Percentiles rank a stretch among this genome's conserved stretches.
phyloP scores from a whole-genome alignment of 2,113 vertebrate species.

The Alethe diademata region DNA sequence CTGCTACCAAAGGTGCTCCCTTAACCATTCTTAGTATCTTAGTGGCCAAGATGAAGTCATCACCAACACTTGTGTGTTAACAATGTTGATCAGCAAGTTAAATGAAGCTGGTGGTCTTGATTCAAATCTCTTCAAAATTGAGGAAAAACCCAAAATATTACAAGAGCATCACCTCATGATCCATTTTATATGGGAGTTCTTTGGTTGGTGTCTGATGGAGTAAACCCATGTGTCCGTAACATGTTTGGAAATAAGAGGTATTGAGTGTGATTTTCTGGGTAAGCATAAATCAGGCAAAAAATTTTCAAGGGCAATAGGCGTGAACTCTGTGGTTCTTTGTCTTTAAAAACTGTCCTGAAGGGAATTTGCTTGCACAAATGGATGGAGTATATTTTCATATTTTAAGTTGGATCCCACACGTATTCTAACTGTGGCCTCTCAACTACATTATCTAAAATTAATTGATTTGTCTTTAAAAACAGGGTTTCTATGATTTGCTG shows the following conservation, averaged over 20 bases:
- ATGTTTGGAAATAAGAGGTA: not conserved
- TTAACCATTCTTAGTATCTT: not conserved
- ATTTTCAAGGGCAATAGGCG: not conserved
- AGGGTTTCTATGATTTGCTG: not conserved
- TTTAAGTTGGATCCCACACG: not conserved
- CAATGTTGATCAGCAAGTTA: not conserved
- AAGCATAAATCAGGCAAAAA: not conserved
- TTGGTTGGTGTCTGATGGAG: not conserved
- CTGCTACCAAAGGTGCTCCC: not conserved
- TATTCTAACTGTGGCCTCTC: not conserved
- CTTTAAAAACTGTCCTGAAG: not conserved
- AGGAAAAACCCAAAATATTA: not conserved
- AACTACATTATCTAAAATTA: not conserved
- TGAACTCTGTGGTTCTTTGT: not conserved
- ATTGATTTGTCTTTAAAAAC: not conserved
- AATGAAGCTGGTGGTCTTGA: not conserved
- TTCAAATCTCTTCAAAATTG: not conserved
- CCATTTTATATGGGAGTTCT: not conserved
- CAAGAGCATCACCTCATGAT: not conserved
- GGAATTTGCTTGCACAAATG: not conserved
- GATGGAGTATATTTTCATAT: not conserved
- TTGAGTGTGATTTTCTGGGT: not conserved
- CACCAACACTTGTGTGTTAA: not conserved
- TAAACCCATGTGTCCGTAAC: accelerated
- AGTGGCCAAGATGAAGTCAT: not conserved